Evolutionary conservation across 92 coral and sea anemone species (phyloP).

Genomic region (Umimayanthus chanpuru): DNA sequence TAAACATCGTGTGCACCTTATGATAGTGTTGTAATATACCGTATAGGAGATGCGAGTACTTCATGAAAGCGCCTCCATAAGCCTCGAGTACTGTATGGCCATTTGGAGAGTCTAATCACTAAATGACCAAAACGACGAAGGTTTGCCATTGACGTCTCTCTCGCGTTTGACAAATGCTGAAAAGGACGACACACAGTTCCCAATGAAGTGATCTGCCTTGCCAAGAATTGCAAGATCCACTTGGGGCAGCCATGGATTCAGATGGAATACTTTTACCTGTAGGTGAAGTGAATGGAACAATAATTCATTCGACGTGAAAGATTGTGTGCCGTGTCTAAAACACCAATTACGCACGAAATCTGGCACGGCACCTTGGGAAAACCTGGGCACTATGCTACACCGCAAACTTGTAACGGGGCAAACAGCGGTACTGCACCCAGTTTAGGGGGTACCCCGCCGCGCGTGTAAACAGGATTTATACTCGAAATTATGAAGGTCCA

Average conservation of each 20-base stretch:
- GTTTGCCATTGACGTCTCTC: slow-evolving; percentile 69
- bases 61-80: neutral
- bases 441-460: too few species aligned
- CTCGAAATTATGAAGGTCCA: too few species aligned
- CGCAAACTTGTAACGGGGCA: too few species aligned
- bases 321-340: too few species aligned
- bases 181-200: slow-evolving; percentile 89
- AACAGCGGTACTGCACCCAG: too few species aligned
- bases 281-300: neutral
- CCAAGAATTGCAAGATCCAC: slow-evolving; percentile 82
- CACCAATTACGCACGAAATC: neutral
- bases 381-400: too few species aligned
- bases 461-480: too few species aligned
- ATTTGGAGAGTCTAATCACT: slow-evolving; percentile 19
- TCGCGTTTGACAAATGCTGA: slow-evolving; percentile 87
- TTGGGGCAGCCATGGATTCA: slow-evolving; percentile 81
- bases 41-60: neutral
- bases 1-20: neutral
- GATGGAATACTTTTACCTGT: slow-evolving; percentile 72
- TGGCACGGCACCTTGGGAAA: too few species aligned
- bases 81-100: neutral
- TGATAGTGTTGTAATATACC: neutral
- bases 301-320: too few species aligned
- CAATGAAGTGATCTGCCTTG: slow-evolving; percentile 83
- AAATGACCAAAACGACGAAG: slow-evolving; percentile 83